Evolutionary conservation across 2,113 vertebrate species (phyloP).

Genomic region (Seriola quinqueradiata): DNA sequence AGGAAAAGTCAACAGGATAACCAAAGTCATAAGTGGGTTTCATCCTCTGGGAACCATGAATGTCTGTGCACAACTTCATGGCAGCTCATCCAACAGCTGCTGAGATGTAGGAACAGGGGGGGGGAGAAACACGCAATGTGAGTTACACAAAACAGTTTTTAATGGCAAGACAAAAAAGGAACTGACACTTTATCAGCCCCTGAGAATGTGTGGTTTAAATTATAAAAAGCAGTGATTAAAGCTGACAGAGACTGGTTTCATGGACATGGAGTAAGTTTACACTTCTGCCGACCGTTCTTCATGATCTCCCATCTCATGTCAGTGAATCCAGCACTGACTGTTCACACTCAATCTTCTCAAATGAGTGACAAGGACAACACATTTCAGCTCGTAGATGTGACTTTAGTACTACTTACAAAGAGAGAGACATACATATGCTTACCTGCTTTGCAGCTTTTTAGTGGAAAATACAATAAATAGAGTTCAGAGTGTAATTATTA

Average conservation of each 20-base stretch:
- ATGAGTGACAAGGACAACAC: background rate
- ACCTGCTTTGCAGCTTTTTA: slow-evolving; percentile 24
- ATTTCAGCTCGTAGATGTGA: slow-evolving; percentile 30
- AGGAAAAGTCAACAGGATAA: background rate
- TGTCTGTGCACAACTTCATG: background rate
- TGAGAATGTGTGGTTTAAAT: slow-evolving; percentile 51
- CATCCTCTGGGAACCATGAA: background rate
- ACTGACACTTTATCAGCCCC: slow-evolving; percentile 31
- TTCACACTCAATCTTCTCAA: background rate
- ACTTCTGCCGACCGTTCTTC: background rate
- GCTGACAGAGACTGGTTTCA: slow-evolving; percentile 17
- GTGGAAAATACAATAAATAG: slow-evolving; percentile 61
- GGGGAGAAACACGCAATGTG: background rate
- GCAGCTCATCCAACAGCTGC: background rate
- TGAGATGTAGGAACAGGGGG: background rate
- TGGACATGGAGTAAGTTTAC: background rate
- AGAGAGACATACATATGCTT: slow-evolving; percentile 5
- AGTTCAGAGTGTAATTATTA: slow-evolving; percentile 34
- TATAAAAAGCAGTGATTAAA: slow-evolving; percentile 53
- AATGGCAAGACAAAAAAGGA: slow-evolving; percentile 54
- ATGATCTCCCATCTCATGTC: slow-evolving; percentile 6
- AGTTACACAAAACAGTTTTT: slow-evolving; percentile 68
- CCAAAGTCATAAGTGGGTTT: background rate
- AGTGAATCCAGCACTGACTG: slow-evolving; percentile 64
- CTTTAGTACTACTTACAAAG: slow-evolving; percentile 23